phyloP scores from a whole-genome alignment of 2,888 invertebrate species.

The Zhuqinia jingwanae region DNA sequence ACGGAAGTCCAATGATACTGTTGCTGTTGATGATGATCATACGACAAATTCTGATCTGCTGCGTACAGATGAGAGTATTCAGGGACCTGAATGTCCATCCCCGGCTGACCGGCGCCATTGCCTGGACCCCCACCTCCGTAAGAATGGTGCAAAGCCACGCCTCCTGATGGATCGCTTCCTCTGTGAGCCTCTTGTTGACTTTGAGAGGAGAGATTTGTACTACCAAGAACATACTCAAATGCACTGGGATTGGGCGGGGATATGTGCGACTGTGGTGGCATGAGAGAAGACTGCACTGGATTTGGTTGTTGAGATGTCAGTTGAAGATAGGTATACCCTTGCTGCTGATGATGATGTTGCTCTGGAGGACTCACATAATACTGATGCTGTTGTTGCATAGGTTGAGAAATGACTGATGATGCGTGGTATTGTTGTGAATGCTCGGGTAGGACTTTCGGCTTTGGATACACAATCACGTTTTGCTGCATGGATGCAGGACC shows the following conservation, averaged over 20 bases:
- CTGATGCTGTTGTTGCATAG: slow-evolving; percentile 76
- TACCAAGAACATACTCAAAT: slow-evolving; percentile 73
- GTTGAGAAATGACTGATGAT: slow-evolving; percentile 76
- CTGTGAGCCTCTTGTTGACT: slow-evolving; percentile 47
- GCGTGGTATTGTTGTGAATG: slow-evolving; percentile 72
- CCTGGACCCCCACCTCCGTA: slow-evolving; percentile 62
- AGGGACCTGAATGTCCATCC: slow-evolving; percentile 71
- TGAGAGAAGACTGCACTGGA: slow-evolving; percentile 68
- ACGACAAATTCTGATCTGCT: slow-evolving; percentile 47
- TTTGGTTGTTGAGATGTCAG: slow-evolving; percentile 61
- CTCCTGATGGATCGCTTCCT: slow-evolving; percentile 46
- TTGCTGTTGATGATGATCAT: slow-evolving; percentile 64
- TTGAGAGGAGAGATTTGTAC: slow-evolving; percentile 69
- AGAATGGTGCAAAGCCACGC: slow-evolving; percentile 36
- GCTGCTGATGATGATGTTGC: slow-evolving; percentile 63
- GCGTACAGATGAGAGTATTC: slow-evolving; percentile 70
- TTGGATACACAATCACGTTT: slow-evolving; percentile 79
- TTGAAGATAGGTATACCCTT: slow-evolving; percentile 63
- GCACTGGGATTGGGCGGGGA: slow-evolving; percentile 68
- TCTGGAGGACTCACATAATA: slow-evolving; percentile 75
- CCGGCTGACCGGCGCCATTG: slow-evolving; percentile 37
- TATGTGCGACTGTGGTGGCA: slow-evolving; percentile 64
- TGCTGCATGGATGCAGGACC: slow-evolving; percentile 72
- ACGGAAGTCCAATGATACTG: slow-evolving; percentile 73
- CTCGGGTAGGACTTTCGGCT: slow-evolving; percentile 75